Evolutionary conservation across 1,140 invertebrate genomes (phyloP).

Genomic region (Mamestra configurata): DNA sequence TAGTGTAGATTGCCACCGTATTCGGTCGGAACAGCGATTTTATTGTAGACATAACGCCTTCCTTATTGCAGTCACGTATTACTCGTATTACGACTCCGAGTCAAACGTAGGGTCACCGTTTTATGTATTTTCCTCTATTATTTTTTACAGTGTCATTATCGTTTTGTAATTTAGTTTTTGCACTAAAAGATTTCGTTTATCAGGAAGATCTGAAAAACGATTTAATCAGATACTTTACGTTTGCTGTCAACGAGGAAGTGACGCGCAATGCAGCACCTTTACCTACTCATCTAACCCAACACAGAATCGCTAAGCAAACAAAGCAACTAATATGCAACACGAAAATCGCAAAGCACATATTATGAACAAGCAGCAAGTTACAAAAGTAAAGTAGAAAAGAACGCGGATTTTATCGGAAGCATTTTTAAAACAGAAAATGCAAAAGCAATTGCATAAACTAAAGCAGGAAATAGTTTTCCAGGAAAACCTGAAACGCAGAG

Average conservation of each 20-base stretch:
- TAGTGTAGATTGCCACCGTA: slow-evolving; percentile 47
- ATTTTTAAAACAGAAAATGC: not conserved
- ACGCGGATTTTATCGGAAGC: not conserved
- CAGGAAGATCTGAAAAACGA: slow-evolving; percentile 15
- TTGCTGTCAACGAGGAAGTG: not conserved
- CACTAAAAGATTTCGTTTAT: slow-evolving; percentile 3
- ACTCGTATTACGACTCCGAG: slow-evolving; percentile 31
- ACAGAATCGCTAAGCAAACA: slow-evolving; percentile 8
- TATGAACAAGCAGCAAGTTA: not conserved
- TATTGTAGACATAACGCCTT: slow-evolving; percentile 46
- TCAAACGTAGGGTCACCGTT: slow-evolving; percentile 39
- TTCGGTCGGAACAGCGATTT: slow-evolving; percentile 47
- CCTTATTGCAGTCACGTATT: slow-evolving; percentile 49
- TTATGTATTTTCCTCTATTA: slow-evolving; percentile 27
- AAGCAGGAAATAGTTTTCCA: slow-evolving; percentile 11
- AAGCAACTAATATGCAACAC: not conserved
- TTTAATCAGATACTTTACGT: not conserved
- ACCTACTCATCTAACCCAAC: not conserved
- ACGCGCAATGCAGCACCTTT: not conserved
- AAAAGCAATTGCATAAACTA: not conserved
- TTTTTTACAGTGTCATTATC: slow-evolving; percentile 17
- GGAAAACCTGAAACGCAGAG: not conserved
- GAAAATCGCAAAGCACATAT: slow-evolving; percentile 9
- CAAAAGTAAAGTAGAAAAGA: not conserved
- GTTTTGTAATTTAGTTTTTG: slow-evolving; percentile 15